These are phyloP conservation scores for Drosophila biarmipes DNA, from an alignment of 1,140 invertebrate genomes.

Conservation along the genomic window DNA sequence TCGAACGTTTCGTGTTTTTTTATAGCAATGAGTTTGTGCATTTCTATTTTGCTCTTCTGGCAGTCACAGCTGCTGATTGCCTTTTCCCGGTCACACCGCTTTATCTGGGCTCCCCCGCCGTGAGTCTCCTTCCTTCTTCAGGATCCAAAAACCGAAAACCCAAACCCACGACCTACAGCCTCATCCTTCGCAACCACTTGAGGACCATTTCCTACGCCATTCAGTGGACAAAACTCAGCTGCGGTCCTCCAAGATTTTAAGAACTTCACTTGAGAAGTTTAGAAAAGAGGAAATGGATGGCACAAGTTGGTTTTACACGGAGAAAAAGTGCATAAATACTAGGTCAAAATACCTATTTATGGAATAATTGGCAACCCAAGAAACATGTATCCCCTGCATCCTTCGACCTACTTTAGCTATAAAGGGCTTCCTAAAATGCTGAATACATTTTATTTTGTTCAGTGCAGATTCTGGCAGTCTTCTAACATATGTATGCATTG, in stretches of 20 bases:
- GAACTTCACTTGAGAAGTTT: constrained; percentile 22
- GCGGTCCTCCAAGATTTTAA: constrained; percentile 34
- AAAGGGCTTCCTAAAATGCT: too few relatives aligned
- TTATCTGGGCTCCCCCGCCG: neutral
- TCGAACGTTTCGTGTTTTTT: constrained; percentile 34
- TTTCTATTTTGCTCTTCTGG: constrained; percentile 25
- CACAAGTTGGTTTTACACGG: constrained; percentile 1
- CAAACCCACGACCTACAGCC: constrained; percentile 4
- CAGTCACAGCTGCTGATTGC: constrained; percentile 38
- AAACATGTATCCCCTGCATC: too few relatives aligned
- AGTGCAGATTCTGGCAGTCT: neutral
- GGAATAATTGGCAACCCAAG: too few relatives aligned
- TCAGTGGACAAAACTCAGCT: constrained; percentile 36
- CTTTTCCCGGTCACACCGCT: constrained; percentile 10
- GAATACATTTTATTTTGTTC: too few relatives aligned
- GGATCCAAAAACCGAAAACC: neutral
- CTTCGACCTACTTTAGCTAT: too few relatives aligned
- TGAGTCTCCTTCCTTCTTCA: neutral
- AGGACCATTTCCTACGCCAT: constrained; percentile 38
- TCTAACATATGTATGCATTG: constrained; percentile 1
- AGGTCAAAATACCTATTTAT: too few relatives aligned
- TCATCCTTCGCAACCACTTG: constrained; percentile 21
- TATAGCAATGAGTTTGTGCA: constrained; percentile 48
- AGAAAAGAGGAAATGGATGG: constrained; percentile 8
- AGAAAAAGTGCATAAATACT: neutral